These are phyloP conservation scores for Neodiprion pinetum DNA, from an alignment of 1,140 invertebrate species.

Conservation along the genomic window DNA sequence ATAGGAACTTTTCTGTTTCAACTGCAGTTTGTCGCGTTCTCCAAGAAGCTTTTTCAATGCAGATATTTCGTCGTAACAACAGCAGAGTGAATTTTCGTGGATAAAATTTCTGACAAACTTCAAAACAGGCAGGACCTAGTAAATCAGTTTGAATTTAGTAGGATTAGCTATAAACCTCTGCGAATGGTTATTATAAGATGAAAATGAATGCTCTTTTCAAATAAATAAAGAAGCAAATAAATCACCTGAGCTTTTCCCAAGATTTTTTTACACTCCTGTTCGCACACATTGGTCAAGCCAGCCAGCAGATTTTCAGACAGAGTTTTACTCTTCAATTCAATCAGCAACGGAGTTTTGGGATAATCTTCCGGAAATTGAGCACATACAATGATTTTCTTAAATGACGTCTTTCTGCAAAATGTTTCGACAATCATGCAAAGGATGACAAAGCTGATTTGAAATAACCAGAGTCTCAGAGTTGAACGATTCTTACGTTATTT, in stretches of 20 bases:
- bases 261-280: slow-evolving; percentile 70
- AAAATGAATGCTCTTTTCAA: slow-evolving; percentile 29
- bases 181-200: slow-evolving; percentile 10
- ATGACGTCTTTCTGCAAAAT: slow-evolving; percentile 63
- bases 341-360: slow-evolving; percentile 63
- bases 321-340: slow-evolving; percentile 79
- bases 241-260: slow-evolving; percentile 67
- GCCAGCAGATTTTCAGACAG: slow-evolving; percentile 70
- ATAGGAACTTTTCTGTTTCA: slow-evolving; percentile 73
- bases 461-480: neutral
- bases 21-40: slow-evolving; percentile 67
- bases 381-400: slow-evolving; percentile 70
- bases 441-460: slow-evolving; percentile 8
- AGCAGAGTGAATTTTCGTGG: slow-evolving; percentile 75
- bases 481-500: slow-evolving; percentile 66
- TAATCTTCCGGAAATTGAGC: slow-evolving; percentile 74
- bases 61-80: slow-evolving; percentile 77
- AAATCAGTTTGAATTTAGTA: slow-evolving; percentile 13
- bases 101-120: slow-evolving; percentile 74
- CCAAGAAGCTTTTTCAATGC: slow-evolving; percentile 65
- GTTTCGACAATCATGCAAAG: neutral
- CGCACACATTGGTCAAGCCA: slow-evolving; percentile 69
- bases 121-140: slow-evolving; percentile 63
- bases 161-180: too few species aligned
- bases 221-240: slow-evolving; percentile 13